Evolutionary conservation across 2,888 invertebrate species (phyloP).

Genomic region (Euzetes globulus): DNA sequence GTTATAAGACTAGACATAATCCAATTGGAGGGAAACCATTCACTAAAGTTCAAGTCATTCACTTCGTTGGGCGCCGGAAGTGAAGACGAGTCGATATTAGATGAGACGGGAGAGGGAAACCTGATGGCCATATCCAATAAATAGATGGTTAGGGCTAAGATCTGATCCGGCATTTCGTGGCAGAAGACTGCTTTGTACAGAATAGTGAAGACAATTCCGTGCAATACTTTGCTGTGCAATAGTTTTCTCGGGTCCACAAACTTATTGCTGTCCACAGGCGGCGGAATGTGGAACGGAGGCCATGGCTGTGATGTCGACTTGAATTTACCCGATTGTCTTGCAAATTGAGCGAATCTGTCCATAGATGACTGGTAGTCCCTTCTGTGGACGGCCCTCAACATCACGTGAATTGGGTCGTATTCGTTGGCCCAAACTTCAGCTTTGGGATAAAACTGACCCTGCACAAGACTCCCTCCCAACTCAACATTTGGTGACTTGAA

Average conservation of each 20-base stretch:
- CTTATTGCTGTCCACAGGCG: constrained; percentile 53
- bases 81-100: neutral
- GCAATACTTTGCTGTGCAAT: constrained; percentile 53
- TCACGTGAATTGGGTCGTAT: constrained; percentile 88
- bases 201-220: constrained; percentile 68
- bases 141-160: constrained; percentile 75
- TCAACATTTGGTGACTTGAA: constrained; percentile 85
- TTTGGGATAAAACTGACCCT: constrained; percentile 35
- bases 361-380: constrained; percentile 88
- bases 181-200: constrained; percentile 73
- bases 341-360: constrained; percentile 79
- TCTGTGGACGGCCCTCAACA: constrained; percentile 79
- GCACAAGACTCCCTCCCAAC: constrained; percentile 54
- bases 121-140: constrained; percentile 74
- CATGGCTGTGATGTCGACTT: constrained; percentile 53
- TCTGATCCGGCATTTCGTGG: constrained; percentile 70
- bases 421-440: constrained; percentile 76
- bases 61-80: constrained; percentile 41
- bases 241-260: constrained; percentile 59
- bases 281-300: constrained; percentile 72
- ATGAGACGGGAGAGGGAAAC: constrained; percentile 41
- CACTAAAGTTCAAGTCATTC: constrained; percentile 46
- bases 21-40: constrained; percentile 48
- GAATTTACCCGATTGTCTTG: constrained; percentile 57
- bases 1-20: constrained; percentile 41